Conservation (phyloP, 2,888 invertebrate genomes). For the Mesorhabditis spiculigera region DNA sequence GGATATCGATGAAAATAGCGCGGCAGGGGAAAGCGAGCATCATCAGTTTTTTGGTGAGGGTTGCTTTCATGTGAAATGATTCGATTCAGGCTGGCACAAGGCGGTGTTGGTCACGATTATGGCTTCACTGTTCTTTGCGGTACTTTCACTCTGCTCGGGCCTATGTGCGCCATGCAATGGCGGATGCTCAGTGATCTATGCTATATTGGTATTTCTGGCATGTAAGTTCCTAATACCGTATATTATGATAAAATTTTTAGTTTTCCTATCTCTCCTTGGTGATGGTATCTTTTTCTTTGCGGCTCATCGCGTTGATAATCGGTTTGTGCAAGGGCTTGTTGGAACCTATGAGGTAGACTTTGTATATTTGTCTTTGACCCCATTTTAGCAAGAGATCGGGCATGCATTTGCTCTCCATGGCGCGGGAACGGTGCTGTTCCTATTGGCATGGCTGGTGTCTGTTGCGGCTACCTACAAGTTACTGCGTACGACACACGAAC, state of each 20-base stretch:
- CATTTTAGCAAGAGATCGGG: conserved; percentile 54
- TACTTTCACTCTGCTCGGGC: conserved; percentile 44
- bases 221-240: conserved; percentile 25
- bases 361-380: not conserved
- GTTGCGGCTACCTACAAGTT: conserved; percentile 50
- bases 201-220: conserved; percentile 45
- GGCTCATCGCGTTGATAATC: conserved; percentile 54
- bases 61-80: not conserved
- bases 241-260: conserved; percentile 14
- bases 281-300: conserved; percentile 56
- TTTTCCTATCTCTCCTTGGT: conserved; percentile 32
- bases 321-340: conserved; percentile 55
- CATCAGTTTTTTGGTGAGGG: conserved; percentile 53
- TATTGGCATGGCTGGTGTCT: conserved; percentile 51
- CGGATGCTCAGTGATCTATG: conserved; percentile 48
- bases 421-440: conserved; percentile 42
- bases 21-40: conserved; percentile 56
- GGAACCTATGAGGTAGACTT: conserved; percentile 52
- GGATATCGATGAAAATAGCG: conserved; percentile 52
- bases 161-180: conserved; percentile 54
- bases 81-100: conserved; percentile 53
- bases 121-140: conserved; percentile 41
- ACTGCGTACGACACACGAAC: conserved; percentile 34
- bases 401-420: conserved; percentile 54
- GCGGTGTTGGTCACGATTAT: conserved; percentile 50